phyloP scores from a whole-genome alignment of 2,797 vertebrate species.

The Darevskia nairensis region DNA sequence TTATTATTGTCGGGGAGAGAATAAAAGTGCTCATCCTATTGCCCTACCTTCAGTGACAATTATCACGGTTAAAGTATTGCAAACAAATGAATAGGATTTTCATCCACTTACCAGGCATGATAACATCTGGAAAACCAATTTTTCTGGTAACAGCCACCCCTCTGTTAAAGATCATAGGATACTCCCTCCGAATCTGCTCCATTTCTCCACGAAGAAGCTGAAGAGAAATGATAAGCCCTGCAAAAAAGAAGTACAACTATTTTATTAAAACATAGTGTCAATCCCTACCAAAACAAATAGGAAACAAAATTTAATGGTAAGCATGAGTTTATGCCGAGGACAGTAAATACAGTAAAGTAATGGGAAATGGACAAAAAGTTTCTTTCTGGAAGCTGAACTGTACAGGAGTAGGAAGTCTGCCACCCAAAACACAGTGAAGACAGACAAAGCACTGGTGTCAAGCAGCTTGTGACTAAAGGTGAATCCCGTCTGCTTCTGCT shows the following conservation, averaged over 20 bases:
- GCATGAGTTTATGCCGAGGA: neutral
- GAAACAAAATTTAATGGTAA: neutral
- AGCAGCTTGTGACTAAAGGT: neutral
- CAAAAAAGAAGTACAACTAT: conserved; percentile 37
- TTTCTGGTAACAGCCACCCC: conserved; percentile 90
- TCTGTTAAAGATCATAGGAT: conserved; percentile 88
- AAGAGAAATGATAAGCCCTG: conserved; percentile 94
- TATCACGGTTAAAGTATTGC: rapidly evolving
- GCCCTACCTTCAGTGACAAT: neutral
- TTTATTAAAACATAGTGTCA: conserved; percentile 45
- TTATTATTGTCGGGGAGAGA: neutral
- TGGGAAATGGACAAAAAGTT: neutral
- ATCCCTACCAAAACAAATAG: neutral
- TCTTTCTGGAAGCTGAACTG: neutral
- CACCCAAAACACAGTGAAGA: neutral
- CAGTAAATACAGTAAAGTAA: neutral
- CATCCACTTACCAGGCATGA: conserved; percentile 88
- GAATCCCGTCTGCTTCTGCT: neutral
- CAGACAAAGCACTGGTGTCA: neutral
- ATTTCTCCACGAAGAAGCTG: conserved; percentile 93
- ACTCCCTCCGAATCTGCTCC: conserved; percentile 91
- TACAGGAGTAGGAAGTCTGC: neutral
- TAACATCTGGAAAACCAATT: conserved; percentile 93
- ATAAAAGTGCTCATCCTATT: neutral
- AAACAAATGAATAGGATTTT: rapidly evolving